Evolutionary conservation across 2,113 vertebrate genomes (phyloP), one percentile per base, ranked within the genome.

Genomic region (Acanthochromis polyacanthus): DNA sequence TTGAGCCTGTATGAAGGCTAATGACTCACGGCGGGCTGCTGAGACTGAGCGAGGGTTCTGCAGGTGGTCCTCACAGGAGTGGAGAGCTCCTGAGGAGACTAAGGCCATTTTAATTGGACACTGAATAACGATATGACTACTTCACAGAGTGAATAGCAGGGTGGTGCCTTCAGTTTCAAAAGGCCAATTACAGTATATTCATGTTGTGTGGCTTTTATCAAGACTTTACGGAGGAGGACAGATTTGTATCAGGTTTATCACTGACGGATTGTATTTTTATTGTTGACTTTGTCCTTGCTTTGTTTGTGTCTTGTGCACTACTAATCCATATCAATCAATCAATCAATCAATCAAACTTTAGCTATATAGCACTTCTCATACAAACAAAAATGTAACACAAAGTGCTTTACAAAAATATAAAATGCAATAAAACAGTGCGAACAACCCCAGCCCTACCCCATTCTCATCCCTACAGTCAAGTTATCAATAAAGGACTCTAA

Each of bases 31-130:
- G 63, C 76, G 15, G 78, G 60, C 75, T 80, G 86, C 76, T 86
- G 85, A 67, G 73, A 64, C 67, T 15, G 75, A 75, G 80, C 64
- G 43, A 71, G 55, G 40, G 9, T 32, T 43, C 88, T 59, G 87
- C 86, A 85, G 90, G 90, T 89, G 84, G 88, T 89, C 83, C 69
- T 85, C 82, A 62, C 85, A 70, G 62, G 82, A 82, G 74, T 43
- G 60, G 43, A 70, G 76, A 23, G 65, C 81, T 85, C 80, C 88
- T 73, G 82, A 77, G 71, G 87, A 86, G 78, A 79, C 22, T 22
- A 22, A 70, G 86, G 76, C 71, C 83, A 67, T 78, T 86, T 91
- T 93, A 93, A 93, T 93, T 93, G 92, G 91, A 86, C 88, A 63
- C 81, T 81, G 84, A 89, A 90, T 89, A 88, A 92, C 74, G 73